Conservation (phyloP, 1,140 invertebrate genomes). For the Drosophila subobscura region DNA sequence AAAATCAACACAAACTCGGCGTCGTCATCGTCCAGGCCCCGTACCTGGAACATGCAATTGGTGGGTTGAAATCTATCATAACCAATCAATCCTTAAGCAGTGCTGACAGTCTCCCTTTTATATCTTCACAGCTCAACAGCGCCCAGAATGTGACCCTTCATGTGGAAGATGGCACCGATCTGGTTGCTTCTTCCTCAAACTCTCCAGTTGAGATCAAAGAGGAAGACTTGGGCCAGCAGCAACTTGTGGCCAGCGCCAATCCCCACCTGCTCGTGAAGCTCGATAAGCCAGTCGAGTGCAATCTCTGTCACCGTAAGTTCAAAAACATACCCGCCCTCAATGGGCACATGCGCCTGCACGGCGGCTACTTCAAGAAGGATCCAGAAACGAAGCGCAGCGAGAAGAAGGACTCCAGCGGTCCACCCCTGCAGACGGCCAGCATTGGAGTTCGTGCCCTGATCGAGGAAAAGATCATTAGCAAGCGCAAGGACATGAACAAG, state of each 20-base stretch:
- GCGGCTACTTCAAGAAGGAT: slow-evolving; percentile 98
- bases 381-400: slow-evolving; percentile 93
- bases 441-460: slow-evolving; percentile 94
- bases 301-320: slow-evolving; percentile 96
- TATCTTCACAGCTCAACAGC: slow-evolving; percentile 60
- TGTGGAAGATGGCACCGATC: slow-evolving; percentile 75
- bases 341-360: slow-evolving; percentile 98
- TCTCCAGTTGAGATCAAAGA: slow-evolving; percentile 75
- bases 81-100: slow-evolving; percentile 10
- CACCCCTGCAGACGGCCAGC: slow-evolving; percentile 93
- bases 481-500: slow-evolving; percentile 84
- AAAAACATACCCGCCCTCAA: slow-evolving; percentile 98
- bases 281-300: slow-evolving; percentile 95
- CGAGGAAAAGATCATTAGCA: slow-evolving; percentile 96
- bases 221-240: slow-evolving; percentile 76
- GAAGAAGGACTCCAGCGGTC: slow-evolving; percentile 91
- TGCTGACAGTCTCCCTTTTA: not conserved
- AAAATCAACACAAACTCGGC: slow-evolving; percentile 70
- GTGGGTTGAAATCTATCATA: slow-evolving; percentile 36
- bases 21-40: slow-evolving; percentile 61
- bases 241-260: slow-evolving; percentile 79
- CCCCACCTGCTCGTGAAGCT: slow-evolving; percentile 83
- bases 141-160: slow-evolving; percentile 76
- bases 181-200: slow-evolving; percentile 41
- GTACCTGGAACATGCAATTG: slow-evolving; percentile 84